Conservation (phyloP, 23 tunicate genomes). For the Diplosoma virens region DNA sequence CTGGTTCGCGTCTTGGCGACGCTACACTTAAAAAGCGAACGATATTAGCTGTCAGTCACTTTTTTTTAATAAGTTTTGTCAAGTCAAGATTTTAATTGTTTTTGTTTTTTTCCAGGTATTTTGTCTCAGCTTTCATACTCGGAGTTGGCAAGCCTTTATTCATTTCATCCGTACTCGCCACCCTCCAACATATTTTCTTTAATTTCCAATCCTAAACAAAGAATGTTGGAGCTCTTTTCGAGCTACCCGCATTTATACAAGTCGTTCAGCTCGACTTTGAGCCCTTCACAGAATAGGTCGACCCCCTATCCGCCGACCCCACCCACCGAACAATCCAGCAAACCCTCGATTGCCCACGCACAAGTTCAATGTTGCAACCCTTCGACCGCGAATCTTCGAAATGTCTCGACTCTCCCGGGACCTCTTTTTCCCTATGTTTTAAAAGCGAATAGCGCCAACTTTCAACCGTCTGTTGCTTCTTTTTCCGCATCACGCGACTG, state of each 20-base stretch:
- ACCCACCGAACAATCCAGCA: not conserved
- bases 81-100: too few relatives aligned
- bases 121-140: too few relatives aligned
- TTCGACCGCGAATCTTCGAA: conserved; percentile 22
- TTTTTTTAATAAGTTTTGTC: too few relatives aligned
- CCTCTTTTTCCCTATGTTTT: conserved; percentile 46
- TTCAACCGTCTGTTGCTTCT: not conserved
- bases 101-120: too few relatives aligned
- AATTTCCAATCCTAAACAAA: not conserved
- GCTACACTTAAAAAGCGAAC: too few relatives aligned
- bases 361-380: conserved; percentile 85
- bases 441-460: conserved; percentile 30
- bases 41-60: too few relatives aligned
- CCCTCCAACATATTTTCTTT: not conserved
- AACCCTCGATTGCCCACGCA: conserved; percentile 45
- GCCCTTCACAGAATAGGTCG: not conserved
- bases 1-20: too few relatives aligned
- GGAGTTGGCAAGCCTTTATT: too few relatives aligned
- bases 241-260: not conserved
- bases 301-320: not conserved
- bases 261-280: not conserved
- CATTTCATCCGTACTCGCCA: too few relatives aligned
- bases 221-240: conserved; percentile 1
- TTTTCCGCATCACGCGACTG: not conserved
- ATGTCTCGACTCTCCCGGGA: conserved; percentile 16